Conservation (phyloP, 2,113 vertebrate species). For the Amia ocellicauda region DNA sequence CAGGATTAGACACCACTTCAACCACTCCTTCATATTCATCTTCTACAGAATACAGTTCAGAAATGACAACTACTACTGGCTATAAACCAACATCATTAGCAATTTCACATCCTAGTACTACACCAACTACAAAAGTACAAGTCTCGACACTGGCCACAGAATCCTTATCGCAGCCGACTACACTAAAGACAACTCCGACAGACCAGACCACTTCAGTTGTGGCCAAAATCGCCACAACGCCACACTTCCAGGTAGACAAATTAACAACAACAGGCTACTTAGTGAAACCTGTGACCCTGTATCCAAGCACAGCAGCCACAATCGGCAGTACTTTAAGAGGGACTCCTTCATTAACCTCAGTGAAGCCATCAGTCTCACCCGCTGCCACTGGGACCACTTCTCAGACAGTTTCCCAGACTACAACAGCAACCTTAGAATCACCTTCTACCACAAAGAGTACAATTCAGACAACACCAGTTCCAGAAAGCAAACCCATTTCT, state of each 20-base stretch:
- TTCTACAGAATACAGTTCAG: constrained; percentile 26
- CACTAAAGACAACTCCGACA: constrained; percentile 26
- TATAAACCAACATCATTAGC: constrained; percentile 22
- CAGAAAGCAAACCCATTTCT: constrained; percentile 25
- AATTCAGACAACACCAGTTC: constrained; percentile 23
- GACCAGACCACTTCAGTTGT: constrained; percentile 29
- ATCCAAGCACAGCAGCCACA: constrained; percentile 9
- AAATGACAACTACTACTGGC: constrained; percentile 17
- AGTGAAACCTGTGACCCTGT: constrained; percentile 24
- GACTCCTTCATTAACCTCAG: constrained; percentile 33
- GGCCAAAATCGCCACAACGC: constrained; percentile 35
- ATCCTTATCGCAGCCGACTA: constrained; percentile 25
- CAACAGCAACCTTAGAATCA: constrained; percentile 17
- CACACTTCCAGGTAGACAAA: constrained; percentile 36
- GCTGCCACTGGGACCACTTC: constrained; percentile 1
- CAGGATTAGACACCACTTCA: too few species aligned
- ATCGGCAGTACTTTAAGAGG: background rate
- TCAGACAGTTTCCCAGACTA: background rate
- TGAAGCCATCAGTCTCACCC: constrained; percentile 15
- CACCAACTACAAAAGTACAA: constrained; percentile 36
- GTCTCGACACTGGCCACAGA: constrained; percentile 24
- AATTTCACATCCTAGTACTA: constrained; percentile 11
- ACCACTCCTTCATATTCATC: constrained; percentile 25
- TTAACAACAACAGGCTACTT: constrained; percentile 30
- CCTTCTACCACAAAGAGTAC: constrained; percentile 24